These are phyloP conservation scores for Pollachius pollachius DNA, from an alignment of 2,113 vertebrate species.

Conservation along the genomic window DNA sequence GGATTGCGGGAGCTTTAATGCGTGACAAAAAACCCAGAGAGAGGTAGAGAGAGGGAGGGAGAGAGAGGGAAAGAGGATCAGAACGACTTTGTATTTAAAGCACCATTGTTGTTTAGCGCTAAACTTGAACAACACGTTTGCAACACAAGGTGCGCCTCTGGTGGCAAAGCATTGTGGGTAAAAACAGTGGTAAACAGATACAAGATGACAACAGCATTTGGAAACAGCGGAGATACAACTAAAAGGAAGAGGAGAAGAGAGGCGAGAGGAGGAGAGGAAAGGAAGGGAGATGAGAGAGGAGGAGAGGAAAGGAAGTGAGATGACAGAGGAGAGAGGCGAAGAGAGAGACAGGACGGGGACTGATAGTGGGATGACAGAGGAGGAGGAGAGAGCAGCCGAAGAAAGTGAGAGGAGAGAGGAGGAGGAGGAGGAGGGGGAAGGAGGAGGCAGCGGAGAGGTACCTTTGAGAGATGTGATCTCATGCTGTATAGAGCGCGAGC, in stretches of 20 bases:
- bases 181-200: conserved; percentile 34
- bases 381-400: too few species aligned
- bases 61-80: conserved; percentile 9
- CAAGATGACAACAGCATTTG: conserved; percentile 19
- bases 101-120: neutral
- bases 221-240: neutral
- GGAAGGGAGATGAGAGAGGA: conserved; percentile 20
- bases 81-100: neutral
- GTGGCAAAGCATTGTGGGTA: conserved; percentile 38
- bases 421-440: conserved; percentile 11
- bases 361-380: too few species aligned
- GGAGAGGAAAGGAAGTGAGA: conserved; percentile 18
- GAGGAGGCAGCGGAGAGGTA: conserved; percentile 55
- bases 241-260: neutral
- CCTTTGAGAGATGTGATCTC: conserved; percentile 94
- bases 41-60: neutral
- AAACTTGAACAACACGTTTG: conserved; percentile 29
- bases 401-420: neutral
- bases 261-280: conserved; percentile 2
- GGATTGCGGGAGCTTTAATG: conserved; percentile 41
- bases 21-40: conserved; percentile 12
- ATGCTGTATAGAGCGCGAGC: conserved; percentile 85
- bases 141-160: conserved; percentile 23
- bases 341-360: too few species aligned
- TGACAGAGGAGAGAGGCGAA: too few species aligned